Evolutionary conservation across 1,140 invertebrate species (phyloP), one percentile per base, ranked within the genome.

Genomic region (Paracyclopina nana): DNA sequence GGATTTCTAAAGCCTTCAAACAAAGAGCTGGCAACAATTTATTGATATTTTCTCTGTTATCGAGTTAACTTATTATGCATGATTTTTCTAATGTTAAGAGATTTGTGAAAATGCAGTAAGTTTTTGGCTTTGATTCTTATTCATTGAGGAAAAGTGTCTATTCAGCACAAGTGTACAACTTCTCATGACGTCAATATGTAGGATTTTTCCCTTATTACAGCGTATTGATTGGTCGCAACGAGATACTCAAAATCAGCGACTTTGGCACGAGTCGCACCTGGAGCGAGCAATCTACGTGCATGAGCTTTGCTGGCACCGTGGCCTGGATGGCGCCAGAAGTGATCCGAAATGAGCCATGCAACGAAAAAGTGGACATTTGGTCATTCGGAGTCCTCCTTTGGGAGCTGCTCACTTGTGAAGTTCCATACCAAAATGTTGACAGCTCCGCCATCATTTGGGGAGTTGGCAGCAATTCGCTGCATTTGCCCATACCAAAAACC

Each of bases 281-380:
- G 81, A 88, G 90, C 63, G 80, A 88, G 60, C 87, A 86, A 52
- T 92, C 86, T 62, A 87, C 84, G 16, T 83, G 83, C 61, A 97
- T 97, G 90, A 92, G 82, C 56, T 96, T 97, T 67, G 86, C 86
- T 18, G 86, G 87, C 46, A 97, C 92, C 0, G 86, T 94, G 1
- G 85, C 87, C 0, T 97, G 92, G 92, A 97, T 98, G 92, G 91
- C 92, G 1, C 94, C 94, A 1, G 94, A 98, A 70, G 82, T 96
- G 6, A 97, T 98, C 53, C 75, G 88, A 46, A 90, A 92, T 62
- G 86, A 96, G 61, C 82, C 82, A 0, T 96, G 86, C 63, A 92
- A 84, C 0, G 90, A 96, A 62, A 90, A 92, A 68, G 87, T 52
- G 18, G 50, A 52, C 31, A 52, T 52, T 42, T 52, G 50, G 78